Conservation (phyloP, 1,140 invertebrate genomes). For the Goniozus legneri region DNA sequence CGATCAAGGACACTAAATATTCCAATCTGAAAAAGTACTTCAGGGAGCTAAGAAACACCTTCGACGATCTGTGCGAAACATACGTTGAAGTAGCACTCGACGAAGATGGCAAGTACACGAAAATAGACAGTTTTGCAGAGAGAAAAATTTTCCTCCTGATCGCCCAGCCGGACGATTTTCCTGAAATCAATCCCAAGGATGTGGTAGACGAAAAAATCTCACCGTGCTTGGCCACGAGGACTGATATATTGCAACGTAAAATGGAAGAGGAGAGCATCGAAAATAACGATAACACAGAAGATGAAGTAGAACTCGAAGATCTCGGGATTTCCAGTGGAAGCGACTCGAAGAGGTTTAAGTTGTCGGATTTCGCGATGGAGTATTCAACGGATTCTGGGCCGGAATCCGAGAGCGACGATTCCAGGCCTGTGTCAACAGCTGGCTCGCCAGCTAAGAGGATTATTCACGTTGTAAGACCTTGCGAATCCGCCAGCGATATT, state of each 20-base stretch:
- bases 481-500: constrained; percentile 35
- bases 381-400: constrained; percentile 50
- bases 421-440: constrained; percentile 39
- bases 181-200: constrained; percentile 50
- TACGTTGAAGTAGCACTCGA: constrained; percentile 64
- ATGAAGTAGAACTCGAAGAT: constrained; percentile 29
- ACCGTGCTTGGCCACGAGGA: neutral
- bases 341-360: constrained; percentile 35
- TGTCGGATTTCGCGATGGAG: constrained; percentile 40
- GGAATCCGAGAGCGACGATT: constrained; percentile 46
- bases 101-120: constrained; percentile 56
- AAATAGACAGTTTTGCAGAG: constrained; percentile 59
- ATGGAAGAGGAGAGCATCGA: constrained; percentile 13
- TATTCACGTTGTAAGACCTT: constrained; percentile 32
- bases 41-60: constrained; percentile 43
- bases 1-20: constrained; percentile 14
- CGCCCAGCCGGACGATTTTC: constrained; percentile 62
- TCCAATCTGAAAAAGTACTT: constrained; percentile 33
- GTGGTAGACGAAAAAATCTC: constrained; percentile 11
- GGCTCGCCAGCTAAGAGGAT: constrained; percentile 37
- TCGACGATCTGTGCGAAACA: constrained; percentile 61
- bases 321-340: constrained; percentile 26
- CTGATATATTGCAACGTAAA: constrained; percentile 1
- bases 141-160: constrained; percentile 64
- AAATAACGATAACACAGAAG: constrained; percentile 24